Base-by-base conservation (phyloP, 1,140 invertebrate genomes). In the Brachionus sp. region DNA sequence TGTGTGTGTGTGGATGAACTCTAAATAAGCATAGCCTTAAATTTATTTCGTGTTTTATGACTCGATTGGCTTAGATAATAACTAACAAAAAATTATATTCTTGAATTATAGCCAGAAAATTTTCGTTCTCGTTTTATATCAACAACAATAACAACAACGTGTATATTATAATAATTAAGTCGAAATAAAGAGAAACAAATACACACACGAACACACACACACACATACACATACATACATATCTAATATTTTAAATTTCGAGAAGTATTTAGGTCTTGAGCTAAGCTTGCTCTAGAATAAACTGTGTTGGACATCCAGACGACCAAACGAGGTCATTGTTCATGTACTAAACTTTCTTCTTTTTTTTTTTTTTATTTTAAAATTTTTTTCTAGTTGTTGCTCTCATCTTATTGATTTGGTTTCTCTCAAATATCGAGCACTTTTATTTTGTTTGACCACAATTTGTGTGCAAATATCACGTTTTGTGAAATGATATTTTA, bases 311-410 rank as follows among this genome's bases (percentile, higher is more conserved):
- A 57, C 50, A 53, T 53, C n/a, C 50, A 57, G 50, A 57, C 50
- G 50, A 57, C 50, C 19, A 57, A 68, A 33, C 29, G 64, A 68
- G 64, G 64, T 68, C 64, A 68, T 33, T 68, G 64, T 68, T 68
- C 64, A 68, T 68, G 64, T 16, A 68, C 33, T 33, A 16, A 33
- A 6, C 29, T 25, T 23, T 23, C 19, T 25, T 13, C 9, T 25
- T 62, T n/a, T 50, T 13, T 16, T 46, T n/a, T 46, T n/a, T 13
- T 13, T 46, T 46, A 46, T n/a, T 46, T 13, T 5, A n/a, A n/a
- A 50, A 5, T 50, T 16, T 6, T 16, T 50, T 16, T 46, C 5
- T 44, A 1, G 42, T 46, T 46, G 42, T 46, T 46, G 13, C 16
- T 13, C 16, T 53, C n/a, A 2, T 29, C 29, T 29, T 5, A 57